These are phyloP conservation scores for Acanthosoma haemorrhoidale DNA, from an alignment of 2,888 invertebrate genomes.

Conservation along the genomic window DNA sequence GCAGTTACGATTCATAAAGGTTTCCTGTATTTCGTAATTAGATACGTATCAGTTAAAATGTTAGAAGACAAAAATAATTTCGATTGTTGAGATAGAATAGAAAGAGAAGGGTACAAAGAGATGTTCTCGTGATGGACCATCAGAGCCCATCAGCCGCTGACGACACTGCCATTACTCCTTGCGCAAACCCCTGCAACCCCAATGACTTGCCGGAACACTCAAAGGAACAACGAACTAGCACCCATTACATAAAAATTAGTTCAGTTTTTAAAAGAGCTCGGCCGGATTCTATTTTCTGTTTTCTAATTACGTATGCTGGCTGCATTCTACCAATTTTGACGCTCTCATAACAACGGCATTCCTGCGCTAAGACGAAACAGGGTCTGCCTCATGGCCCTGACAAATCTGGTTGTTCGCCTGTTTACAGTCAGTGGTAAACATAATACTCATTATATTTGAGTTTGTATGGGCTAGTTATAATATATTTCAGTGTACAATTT, in stretches of 20 bases:
- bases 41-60: not conserved
- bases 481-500: too few species aligned
- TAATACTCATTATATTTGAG: too few species aligned
- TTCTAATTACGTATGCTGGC: not conserved
- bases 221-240: slow-evolving; percentile 2
- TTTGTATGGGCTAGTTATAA: too few species aligned
- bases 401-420: too few species aligned
- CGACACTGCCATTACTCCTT: slow-evolving; percentile 3
- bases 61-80: not conserved
- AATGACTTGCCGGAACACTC: slow-evolving; percentile 6
- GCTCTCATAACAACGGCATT: slow-evolving; percentile 14
- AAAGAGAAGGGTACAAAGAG: not conserved
- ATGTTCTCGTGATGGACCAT: not conserved
- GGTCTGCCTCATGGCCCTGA: too few species aligned
- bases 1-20: not conserved
- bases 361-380: too few species aligned
- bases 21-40: not conserved
- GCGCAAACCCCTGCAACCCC: not conserved
- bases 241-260: slow-evolving; percentile 8
- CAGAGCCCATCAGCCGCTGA: not conserved
- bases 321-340: slow-evolving; percentile 5
- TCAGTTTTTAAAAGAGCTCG: not conserved
- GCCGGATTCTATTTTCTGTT: not conserved
- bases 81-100: not conserved
- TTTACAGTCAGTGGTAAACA: too few species aligned